Evolutionary conservation across 2,113 vertebrate genomes (phyloP), one percentile per base, ranked within the genome.

Genomic region (Pandion haliaetus): DNA sequence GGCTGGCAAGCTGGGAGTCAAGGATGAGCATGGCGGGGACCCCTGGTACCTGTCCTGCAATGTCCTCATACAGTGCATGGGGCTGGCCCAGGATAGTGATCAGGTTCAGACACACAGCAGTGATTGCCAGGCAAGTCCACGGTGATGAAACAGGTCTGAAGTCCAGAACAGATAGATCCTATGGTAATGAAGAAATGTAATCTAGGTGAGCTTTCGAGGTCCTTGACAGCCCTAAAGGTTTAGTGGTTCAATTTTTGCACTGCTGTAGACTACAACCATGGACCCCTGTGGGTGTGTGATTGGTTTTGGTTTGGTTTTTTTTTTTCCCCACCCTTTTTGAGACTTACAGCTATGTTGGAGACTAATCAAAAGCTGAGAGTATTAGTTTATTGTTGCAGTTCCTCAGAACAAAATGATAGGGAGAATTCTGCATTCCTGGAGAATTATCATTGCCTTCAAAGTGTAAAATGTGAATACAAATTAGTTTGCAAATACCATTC

Each of bases 391-490:
- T 94, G 80, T 47, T 86, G 10, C 17, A 45, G 96, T 96, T 94
- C n/a, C 58, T 94, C 77, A 81, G 93, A 95, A 90, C 31, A 86
- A 95, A 96, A 89, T 59, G 73, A 81, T 71, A 52, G 45, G 55
- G 63, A 84, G 29, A 92, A 81, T 61, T 77, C 50, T 69, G 25
- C 9, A 4, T 86, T 91, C 80, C 63, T 71, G 16, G 40, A 61
- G 50, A 94, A 90, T 93, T 77, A 61, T 63, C 55, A 50, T 72
- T 93, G 42, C 49, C 58, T 92, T 73, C 59, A 83, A 85, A 93
- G 58, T 82, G 17, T 91, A 88, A 92, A 90, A 69, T 70, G 52
- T 66, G 65, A 93, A 94, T 93, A 71, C 86, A 96, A 96, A 97
- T 92, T 69, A 82, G 62, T 34, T 85, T 90, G 83, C 52, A 86